Base-by-base conservation (phyloP, 2,797 vertebrate genomes). In the Coendou prehensilis region DNA sequence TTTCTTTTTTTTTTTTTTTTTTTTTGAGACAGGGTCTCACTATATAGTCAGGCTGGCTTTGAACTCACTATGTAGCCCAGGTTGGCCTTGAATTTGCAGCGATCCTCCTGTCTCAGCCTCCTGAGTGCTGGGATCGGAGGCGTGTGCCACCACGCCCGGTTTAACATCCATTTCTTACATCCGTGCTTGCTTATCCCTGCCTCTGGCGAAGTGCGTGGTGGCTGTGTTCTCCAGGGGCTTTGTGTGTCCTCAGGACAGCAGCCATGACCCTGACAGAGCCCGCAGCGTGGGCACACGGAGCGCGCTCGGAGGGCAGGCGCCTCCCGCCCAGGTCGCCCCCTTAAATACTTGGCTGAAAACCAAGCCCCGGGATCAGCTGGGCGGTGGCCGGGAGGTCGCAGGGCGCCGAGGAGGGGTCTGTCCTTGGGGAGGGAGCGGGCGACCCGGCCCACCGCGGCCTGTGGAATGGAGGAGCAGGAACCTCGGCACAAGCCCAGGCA, bases 221-320 rank as follows among this genome's bases (percentile, higher is more conserved):
- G 30, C 28, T 63, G 18, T 0, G 26, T 13, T 15, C 45, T 6
- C n/a, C 50, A 26, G 81, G 63, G 71, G n/a, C 28, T 7, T 8
- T 9, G 0, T 15, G 84, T 45, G 50, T 47, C 41, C 0, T 50
- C 59, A 22, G 0, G 4, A n/a, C 11, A 52, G 33, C 87, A 52
- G 69, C 71, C 0, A 6, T n/a, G 20, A 22, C 22, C 6, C 13
- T 2, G 63, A 33, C 45, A 15, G 14, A 37, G 37, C 0, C 6
- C 15, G 37, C 37, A 0, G 13, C 30, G 6, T 6, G 1, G 45
- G 57, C 20, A 2, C 0, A 0, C 2, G 0, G 4, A 1, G 30
- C 45, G 28, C 0, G 14, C 52, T 3, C 17, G 52, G 76, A 57
- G 5, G 5, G 6, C 30, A 9, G 69, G 22, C 0, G 4, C 73